These are phyloP conservation scores for Zaprionus obscuricornis DNA, from an alignment of 2,888 invertebrate genomes.

Conservation along the genomic window DNA sequence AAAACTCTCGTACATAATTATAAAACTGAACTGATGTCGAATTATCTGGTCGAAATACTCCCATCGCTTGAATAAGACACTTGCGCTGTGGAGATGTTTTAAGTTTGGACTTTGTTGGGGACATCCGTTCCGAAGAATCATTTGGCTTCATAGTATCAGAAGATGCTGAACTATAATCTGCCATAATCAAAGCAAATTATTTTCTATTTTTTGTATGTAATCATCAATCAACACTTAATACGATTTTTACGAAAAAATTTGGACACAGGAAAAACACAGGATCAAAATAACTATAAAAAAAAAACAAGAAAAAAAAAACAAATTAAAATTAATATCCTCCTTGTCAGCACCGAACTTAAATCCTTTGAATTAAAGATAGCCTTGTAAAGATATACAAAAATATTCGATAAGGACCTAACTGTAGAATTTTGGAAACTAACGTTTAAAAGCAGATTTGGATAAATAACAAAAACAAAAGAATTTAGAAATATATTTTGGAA, in stretches of 20 bases:
- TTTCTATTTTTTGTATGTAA: neutral
- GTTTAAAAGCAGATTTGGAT: too few species aligned
- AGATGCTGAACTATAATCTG: too few species aligned
- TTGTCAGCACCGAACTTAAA: too few species aligned
- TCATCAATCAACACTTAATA: conserved; percentile 17
- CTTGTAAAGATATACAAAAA: too few species aligned
- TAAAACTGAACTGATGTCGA: conserved; percentile 61
- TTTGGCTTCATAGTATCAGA: too few species aligned
- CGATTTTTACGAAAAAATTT: conserved; percentile 18
- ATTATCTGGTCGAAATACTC: conserved; percentile 26
- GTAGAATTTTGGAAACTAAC: too few species aligned
- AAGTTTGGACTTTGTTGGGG: neutral
- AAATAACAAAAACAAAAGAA: too few species aligned
- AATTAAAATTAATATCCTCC: too few species aligned
- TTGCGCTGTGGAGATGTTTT: conserved; percentile 14
- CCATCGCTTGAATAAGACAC: conserved; percentile 33
- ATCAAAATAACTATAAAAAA: conserved; percentile 29
- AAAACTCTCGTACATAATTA: conserved; percentile 58
- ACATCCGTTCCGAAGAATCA: neutral
- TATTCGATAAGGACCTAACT: too few species aligned
- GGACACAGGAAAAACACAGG: too few species aligned
- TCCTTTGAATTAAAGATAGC: too few species aligned
- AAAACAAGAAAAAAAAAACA: conserved; percentile 10
- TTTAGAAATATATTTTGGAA: too few species aligned
- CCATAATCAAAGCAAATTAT: neutral